A percentile compares a stretch with the other conserved stretches of the same genome.
These are phyloP conservation scores for Neomorphus geoffroyi DNA, from an alignment of 2,797 vertebrate genomes.

Conservation along the genomic window DNA sequence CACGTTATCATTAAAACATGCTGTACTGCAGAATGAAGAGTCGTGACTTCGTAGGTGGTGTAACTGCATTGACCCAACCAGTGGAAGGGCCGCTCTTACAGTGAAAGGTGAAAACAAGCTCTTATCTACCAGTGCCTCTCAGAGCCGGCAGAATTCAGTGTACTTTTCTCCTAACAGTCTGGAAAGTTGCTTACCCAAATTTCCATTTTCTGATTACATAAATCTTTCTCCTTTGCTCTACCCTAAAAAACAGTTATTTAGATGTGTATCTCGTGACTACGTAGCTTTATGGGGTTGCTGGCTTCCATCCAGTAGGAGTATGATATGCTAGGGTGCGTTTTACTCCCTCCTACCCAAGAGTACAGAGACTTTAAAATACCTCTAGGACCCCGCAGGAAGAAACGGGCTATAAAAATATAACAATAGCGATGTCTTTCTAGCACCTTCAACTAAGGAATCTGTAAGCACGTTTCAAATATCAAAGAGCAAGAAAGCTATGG, in stretches of 20 bases:
- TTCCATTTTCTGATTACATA: neutral
- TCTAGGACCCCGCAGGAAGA: neutral
- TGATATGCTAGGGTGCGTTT: neutral
- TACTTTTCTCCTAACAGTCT: neutral
- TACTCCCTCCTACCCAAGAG: neutral
- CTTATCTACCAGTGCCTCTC: neutral
- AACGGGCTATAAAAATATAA: neutral
- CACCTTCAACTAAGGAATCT: neutral
- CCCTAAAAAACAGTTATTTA: neutral
- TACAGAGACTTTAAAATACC: neutral
- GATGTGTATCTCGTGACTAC: fast-evolving
- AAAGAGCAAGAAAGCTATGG: neutral
- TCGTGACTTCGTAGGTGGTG: neutral
- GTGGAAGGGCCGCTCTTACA: neutral
- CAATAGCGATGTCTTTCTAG: neutral
- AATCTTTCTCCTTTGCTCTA: neutral
- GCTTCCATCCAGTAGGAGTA: neutral
- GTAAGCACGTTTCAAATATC: neutral
- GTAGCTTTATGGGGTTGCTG: neutral
- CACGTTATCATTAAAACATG: neutral
- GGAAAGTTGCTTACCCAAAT: neutral
- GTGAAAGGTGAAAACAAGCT: neutral
- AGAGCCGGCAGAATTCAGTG: neutral
- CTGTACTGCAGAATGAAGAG: neutral
- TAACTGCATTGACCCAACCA: neutral